These are phyloP conservation scores for Diaphora mendica DNA, from an alignment of 2,888 invertebrate species.

Conservation along the genomic window DNA sequence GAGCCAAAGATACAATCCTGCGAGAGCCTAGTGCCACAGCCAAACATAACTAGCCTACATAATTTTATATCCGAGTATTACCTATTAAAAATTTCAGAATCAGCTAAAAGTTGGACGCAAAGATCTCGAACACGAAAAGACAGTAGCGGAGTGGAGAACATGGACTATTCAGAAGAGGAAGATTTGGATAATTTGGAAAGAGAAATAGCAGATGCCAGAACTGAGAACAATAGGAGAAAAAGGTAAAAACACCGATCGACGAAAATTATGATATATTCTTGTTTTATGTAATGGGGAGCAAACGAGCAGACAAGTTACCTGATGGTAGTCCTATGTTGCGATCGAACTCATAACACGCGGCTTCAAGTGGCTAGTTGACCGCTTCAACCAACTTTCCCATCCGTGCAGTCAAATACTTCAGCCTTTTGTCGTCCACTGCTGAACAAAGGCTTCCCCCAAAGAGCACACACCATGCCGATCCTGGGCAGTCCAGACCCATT, in stretches of 20 bases:
- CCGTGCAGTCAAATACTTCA: no score
- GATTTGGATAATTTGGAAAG: slow-evolving; percentile 35
- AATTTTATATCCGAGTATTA: no score
- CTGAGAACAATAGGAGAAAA: slow-evolving; percentile 39
- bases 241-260: slow-evolving; percentile 18
- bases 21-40: no score
- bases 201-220: slow-evolving; percentile 18
- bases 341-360: no score
- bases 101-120: slow-evolving; percentile 5
- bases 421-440: no score
- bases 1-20: no score
- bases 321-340: not conserved
- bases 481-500: no score
- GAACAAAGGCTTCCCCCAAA: no score
- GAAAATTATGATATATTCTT: not conserved
- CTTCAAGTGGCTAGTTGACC: no score
- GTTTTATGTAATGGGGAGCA: not conserved
- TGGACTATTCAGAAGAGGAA: slow-evolving; percentile 46
- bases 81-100: slow-evolving; percentile 14
- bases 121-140: slow-evolving; percentile 31
- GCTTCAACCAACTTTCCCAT: no score
- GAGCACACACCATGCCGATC: no score
- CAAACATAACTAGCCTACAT: no score
- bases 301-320: not conserved
- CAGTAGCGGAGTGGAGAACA: slow-evolving; percentile 35